Conservation (phyloP, 2,113 vertebrate genomes). For the Formicarius rufipectus region DNA sequence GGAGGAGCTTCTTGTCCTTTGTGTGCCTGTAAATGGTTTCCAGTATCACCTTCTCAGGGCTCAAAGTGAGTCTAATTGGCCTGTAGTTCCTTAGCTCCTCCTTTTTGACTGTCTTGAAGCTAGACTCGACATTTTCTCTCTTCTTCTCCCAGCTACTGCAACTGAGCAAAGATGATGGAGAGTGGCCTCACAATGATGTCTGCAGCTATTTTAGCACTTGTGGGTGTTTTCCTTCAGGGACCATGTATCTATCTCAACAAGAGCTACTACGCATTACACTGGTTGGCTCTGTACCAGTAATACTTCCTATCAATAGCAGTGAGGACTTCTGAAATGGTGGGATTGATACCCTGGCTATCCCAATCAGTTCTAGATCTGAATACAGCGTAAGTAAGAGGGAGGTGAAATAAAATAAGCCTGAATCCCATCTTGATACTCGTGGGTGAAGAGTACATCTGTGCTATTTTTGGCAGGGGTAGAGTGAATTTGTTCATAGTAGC, state of each 20-base stretch:
- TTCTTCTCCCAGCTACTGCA: background rate
- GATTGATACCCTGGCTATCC: background rate
- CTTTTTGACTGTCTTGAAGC: background rate
- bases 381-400: background rate
- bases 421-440: background rate
- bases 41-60: background rate
- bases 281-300: background rate
- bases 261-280: background rate
- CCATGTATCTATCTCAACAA: background rate
- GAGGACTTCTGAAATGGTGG: background rate
- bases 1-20: background rate
- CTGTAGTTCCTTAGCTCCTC: background rate
- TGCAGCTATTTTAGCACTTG: background rate
- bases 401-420: background rate
- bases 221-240: background rate
- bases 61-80: background rate
- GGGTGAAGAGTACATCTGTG: background rate
- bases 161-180: background rate
- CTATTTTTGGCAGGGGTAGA: background rate
- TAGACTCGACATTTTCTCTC: background rate
- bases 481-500: background rate
- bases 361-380: background rate
- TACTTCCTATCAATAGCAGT: background rate
- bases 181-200: background rate
- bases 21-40: background rate